phyloP scores from a whole-genome alignment of 2,797 vertebrate species.

The Poecilia velifera region DNA sequence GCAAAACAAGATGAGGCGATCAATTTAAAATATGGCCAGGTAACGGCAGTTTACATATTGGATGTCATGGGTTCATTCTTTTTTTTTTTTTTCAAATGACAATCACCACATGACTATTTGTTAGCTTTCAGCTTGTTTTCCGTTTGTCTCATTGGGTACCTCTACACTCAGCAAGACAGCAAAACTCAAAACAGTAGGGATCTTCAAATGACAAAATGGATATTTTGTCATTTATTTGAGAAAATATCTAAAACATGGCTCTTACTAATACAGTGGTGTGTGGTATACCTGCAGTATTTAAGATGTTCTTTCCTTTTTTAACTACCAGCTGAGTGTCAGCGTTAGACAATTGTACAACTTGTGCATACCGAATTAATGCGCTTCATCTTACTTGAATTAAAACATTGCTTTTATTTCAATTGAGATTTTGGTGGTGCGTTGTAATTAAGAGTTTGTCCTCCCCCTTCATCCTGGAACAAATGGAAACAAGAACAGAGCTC shows the following conservation, averaged over 20 bases:
- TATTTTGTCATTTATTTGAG: neutral
- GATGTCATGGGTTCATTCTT: neutral
- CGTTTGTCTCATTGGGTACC: conserved; percentile 5
- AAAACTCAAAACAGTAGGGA: conserved; percentile 5
- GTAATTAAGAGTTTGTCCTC: conserved; percentile 63
- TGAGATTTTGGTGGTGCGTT: conserved; percentile 53
- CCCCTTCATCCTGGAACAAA: conserved; percentile 58
- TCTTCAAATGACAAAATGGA: too few relatives aligned
- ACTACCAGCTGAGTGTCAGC: conserved; percentile 29
- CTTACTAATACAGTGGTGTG: neutral
- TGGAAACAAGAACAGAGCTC: conserved; percentile 62
- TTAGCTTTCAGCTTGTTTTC: conserved; percentile 17
- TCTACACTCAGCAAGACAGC: conserved; percentile 6
- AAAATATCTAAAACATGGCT: neutral
- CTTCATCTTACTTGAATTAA: conserved; percentile 36
- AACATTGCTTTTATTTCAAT: conserved; percentile 39
- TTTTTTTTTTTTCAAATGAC: conserved; percentile 6
- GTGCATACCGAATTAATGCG: conserved; percentile 35
- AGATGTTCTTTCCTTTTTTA: conserved; percentile 11
- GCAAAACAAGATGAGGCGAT: neutral
- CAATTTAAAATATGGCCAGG: conserved; percentile 19
- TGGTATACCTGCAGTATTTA: neutral
- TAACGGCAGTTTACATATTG: conserved; percentile 16
- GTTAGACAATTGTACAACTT: conserved; percentile 10
- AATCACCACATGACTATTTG: conserved; percentile 18